phyloP scores from a whole-genome alignment of 2,888 invertebrate species.

The Serrognathus titanus region DNA sequence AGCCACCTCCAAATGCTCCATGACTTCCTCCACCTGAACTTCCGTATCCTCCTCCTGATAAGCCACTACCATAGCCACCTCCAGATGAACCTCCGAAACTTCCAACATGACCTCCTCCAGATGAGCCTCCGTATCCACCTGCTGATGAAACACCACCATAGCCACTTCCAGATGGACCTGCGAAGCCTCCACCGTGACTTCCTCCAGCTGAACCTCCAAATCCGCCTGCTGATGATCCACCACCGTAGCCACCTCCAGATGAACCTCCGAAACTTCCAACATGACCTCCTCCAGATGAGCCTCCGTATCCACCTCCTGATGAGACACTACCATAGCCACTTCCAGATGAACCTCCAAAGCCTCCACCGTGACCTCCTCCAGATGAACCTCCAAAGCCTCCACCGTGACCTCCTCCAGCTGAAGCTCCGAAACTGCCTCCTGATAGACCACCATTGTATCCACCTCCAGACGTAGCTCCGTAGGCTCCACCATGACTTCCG shows the following conservation, averaged over 20 bases:
- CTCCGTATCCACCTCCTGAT: not conserved
- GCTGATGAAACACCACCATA: not conserved
- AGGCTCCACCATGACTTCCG: constrained; percentile 1
- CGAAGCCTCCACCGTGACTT: not conserved
- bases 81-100: not conserved
- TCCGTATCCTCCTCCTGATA: not conserved
- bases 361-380: not conserved
- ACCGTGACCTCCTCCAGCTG: not conserved
- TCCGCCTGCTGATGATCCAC: not conserved
- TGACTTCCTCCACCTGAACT: not conserved
- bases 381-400: not conserved
- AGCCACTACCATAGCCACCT: not conserved
- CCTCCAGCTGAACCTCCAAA: not conserved
- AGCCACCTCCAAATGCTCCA: not conserved
- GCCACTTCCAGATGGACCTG: constrained; percentile 1
- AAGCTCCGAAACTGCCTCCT: not conserved
- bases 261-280: not conserved
- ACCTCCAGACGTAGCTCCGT: not conserved
- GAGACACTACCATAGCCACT: not conserved
- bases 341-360: constrained; percentile 1
- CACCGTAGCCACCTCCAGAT: not conserved
- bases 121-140: not conserved
- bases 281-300: constrained; percentile 2
- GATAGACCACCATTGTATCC: not conserved
- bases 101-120: constrained; percentile 1